Evolutionary conservation across 2,888 invertebrate species (phyloP).

Genomic region (Cryptocheilus praepositus): DNA sequence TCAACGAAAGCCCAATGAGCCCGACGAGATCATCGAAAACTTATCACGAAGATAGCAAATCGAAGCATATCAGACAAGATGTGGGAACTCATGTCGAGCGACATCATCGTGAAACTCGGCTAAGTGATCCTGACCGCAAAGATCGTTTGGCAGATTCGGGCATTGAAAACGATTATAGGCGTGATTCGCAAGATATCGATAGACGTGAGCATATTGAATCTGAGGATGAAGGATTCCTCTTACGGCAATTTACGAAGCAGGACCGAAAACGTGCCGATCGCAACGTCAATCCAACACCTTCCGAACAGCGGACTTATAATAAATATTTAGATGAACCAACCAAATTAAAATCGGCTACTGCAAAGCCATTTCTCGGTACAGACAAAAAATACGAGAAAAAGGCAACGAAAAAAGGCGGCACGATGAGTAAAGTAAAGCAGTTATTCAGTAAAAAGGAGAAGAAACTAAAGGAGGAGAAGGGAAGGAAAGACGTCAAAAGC

Average conservation of each 20-base stretch:
- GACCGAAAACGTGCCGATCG: conserved; percentile 85
- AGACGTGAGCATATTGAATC: conserved; percentile 75
- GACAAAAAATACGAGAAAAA: conserved; percentile 66
- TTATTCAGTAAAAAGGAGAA: conserved; percentile 85
- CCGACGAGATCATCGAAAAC: conserved; percentile 47
- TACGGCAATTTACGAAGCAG: conserved; percentile 82
- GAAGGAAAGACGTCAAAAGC: conserved; percentile 60
- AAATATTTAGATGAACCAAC: conserved; percentile 54
- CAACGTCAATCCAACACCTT: conserved; percentile 73
- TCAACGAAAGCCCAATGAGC: conserved; percentile 63
- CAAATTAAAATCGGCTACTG: conserved; percentile 61
- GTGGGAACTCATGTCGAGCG: conserved; percentile 73
- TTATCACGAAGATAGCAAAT: conserved; percentile 68
- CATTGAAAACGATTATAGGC: conserved; percentile 87
- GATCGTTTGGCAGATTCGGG: conserved; percentile 86
- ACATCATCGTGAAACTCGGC: conserved; percentile 65
- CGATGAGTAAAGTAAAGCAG: conserved; percentile 81
- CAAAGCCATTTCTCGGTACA: conserved; percentile 62
- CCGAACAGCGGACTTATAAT: conserved; percentile 67
- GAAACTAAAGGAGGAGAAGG: conserved; percentile 78
- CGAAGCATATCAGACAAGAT: conserved; percentile 73
- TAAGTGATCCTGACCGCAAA: conserved; percentile 76
- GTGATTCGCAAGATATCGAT: conserved; percentile 78
- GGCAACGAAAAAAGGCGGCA: conserved; percentile 68
- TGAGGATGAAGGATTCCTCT: conserved; percentile 81